Conservation (phyloP, 2,888 invertebrate genomes). For the Pyralis farinalis region DNA sequence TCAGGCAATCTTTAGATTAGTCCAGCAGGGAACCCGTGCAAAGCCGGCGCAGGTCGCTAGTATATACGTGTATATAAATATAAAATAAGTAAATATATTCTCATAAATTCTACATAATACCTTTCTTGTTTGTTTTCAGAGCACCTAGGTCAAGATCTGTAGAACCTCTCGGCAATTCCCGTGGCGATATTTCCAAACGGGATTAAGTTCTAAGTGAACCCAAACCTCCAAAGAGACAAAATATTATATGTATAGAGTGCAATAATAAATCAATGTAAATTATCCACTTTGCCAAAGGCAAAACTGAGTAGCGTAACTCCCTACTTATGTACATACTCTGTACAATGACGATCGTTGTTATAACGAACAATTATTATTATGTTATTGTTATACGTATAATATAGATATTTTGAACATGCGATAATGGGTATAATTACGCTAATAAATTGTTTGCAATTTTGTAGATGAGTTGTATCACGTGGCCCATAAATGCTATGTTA, state of each 20-base stretch:
- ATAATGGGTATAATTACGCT: slow-evolving; percentile 18
- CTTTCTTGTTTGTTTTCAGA: slow-evolving; percentile 47
- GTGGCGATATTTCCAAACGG: slow-evolving; percentile 56
- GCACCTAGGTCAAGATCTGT: slow-evolving; percentile 81
- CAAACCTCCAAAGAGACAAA: slow-evolving; percentile 49
- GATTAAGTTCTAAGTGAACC: slow-evolving; percentile 41
- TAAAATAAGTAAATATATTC: no score
- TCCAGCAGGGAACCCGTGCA: no score
- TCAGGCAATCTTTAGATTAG: no score
- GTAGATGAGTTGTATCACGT: not conserved
- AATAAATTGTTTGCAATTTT: slow-evolving; percentile 12
- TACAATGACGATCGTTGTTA: slow-evolving; percentile 21
- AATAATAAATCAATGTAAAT: slow-evolving; percentile 54
- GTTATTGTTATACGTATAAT: slow-evolving; percentile 1
- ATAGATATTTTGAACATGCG: slow-evolving; percentile 2
- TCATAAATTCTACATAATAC: not conserved
- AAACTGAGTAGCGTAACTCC: slow-evolving; percentile 34
- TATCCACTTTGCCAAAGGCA: slow-evolving; percentile 67
- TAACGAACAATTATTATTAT: slow-evolving; percentile 21
- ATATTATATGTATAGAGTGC: slow-evolving; percentile 51
- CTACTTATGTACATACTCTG: slow-evolving; percentile 23
- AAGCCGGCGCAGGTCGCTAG: no score
- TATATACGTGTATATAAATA: no score
- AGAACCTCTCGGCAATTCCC: slow-evolving; percentile 74
- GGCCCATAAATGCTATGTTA: slow-evolving; percentile 22